phyloP scores from a whole-genome alignment of 2,797 vertebrate genomes.

The Epinephelus coioides region DNA sequence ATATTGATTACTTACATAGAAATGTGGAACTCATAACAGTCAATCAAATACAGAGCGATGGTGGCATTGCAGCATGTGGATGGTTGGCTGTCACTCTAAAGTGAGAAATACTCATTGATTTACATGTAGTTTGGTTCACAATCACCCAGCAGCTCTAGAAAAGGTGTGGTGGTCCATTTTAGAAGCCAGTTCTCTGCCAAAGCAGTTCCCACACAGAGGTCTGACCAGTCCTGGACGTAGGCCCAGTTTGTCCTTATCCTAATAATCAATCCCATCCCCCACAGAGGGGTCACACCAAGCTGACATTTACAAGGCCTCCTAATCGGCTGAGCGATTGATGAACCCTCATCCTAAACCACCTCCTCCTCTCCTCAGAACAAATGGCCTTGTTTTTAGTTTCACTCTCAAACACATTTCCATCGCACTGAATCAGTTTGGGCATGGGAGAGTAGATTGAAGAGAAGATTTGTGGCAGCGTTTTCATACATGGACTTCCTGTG shows the following conservation, averaged over 20 bases:
- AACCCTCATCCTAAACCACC: slow-evolving; percentile 52
- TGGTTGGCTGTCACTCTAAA: background rate
- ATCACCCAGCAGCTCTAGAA: background rate
- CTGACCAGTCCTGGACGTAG: slow-evolving; percentile 43
- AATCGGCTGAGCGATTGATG: slow-evolving; percentile 80
- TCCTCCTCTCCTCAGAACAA: slow-evolving; percentile 37
- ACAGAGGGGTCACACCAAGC: slow-evolving; percentile 67
- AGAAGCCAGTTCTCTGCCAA: slow-evolving; percentile 11
- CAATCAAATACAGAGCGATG: background rate
- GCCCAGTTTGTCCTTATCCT: slow-evolving; percentile 56
- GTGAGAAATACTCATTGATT: background rate
- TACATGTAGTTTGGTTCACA: background rate
- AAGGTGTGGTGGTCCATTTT: slow-evolving; percentile 5
- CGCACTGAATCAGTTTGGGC: slow-evolving; percentile 12
- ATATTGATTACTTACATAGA: slow-evolving; percentile 2
- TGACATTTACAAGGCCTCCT: slow-evolving; percentile 79
- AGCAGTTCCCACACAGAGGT: slow-evolving; percentile 34
- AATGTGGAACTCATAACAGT: background rate
- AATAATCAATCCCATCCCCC: slow-evolving; percentile 61
- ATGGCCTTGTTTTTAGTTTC: slow-evolving; percentile 51
- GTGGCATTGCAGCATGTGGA: background rate
- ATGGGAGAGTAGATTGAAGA: slow-evolving; percentile 12
- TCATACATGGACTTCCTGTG: slow-evolving; percentile 18
- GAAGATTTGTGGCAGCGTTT: slow-evolving; percentile 48
- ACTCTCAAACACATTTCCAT: slow-evolving; percentile 18